These are phyloP conservation scores for Aporophyla lueneburgensis DNA, from an alignment of 2,888 invertebrate species.

Conservation along the genomic window DNA sequence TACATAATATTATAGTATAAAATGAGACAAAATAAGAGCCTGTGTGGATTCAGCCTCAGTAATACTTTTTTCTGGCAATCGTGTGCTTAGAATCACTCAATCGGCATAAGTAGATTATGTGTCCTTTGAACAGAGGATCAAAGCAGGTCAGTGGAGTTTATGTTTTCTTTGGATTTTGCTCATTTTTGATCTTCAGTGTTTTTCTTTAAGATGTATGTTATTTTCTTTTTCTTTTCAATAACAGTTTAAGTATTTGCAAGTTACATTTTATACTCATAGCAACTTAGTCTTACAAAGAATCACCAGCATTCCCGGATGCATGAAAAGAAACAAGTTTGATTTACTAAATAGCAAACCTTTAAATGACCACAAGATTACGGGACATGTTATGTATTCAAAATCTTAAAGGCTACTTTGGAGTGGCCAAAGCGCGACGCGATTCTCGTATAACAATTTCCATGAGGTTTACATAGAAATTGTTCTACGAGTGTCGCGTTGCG, in stretches of 20 bases:
- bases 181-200: slow-evolving; percentile 33
- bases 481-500: too few species aligned
- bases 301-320: neutral
- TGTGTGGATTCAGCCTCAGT: neutral
- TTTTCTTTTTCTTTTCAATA: neutral
- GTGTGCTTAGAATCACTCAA: slow-evolving; percentile 59
- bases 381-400: neutral
- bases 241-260: neutral
- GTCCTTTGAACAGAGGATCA: slow-evolving; percentile 70
- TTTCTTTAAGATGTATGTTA: neutral
- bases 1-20: neutral
- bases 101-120: slow-evolving; percentile 70
- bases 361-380: neutral
- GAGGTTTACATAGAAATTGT: too few species aligned
- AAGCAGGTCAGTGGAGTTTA: slow-evolving; percentile 59
- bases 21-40: neutral
- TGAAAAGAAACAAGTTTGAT: neutral
- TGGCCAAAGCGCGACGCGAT: too few species aligned
- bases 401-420: neutral
- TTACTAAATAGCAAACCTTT: neutral
- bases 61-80: slow-evolving; percentile 32
- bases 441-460: too few species aligned
- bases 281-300: neutral
- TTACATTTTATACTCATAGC: neutral
- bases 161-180: slow-evolving; percentile 16